Evolutionary conservation across 2,888 invertebrate species (phyloP).

Genomic region (Chirona hameri): DNA sequence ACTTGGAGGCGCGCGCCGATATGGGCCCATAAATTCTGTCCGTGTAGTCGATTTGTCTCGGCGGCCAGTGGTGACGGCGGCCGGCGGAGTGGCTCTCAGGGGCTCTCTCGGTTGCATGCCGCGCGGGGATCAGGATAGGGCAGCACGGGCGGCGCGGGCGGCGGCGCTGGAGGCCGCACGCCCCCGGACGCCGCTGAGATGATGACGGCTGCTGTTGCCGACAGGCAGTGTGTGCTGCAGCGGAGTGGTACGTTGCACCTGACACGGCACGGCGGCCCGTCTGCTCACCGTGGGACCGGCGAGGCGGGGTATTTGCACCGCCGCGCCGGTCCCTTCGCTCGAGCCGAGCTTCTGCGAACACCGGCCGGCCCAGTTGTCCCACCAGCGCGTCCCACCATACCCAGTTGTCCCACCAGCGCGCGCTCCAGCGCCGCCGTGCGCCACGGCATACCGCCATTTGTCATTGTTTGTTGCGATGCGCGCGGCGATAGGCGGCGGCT

Average conservation of each 20-base stretch:
- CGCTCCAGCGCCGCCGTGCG: not conserved
- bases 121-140: too few species aligned
- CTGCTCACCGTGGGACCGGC: too few species aligned
- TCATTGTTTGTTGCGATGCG: slow-evolving; percentile 23
- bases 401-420: not conserved
- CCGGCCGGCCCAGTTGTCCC: not conserved
- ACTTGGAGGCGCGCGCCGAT: slow-evolving; percentile 7
- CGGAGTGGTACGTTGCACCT: too few species aligned
- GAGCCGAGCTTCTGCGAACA: not conserved
- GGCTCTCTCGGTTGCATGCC: too few species aligned
- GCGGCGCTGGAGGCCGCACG: too few species aligned
- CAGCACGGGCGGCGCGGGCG: too few species aligned
- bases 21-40: slow-evolving; percentile 11
- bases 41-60: not conserved
- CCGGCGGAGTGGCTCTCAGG: not conserved
- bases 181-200: too few species aligned
- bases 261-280: too few species aligned
- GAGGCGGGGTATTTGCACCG: too few species aligned
- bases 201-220: not conserved
- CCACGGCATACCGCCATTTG: slow-evolving; percentile 6
- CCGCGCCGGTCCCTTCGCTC: not conserved
- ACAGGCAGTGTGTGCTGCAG: too few species aligned
- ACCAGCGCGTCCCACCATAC: not conserved
- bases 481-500: slow-evolving; percentile 1
- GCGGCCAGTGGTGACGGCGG: slow-evolving; percentile 4